Evolutionary conservation across 2,113 vertebrate genomes (phyloP), one percentile per base, ranked within the genome.

Genomic region (Sakesphorus luctuosus): DNA sequence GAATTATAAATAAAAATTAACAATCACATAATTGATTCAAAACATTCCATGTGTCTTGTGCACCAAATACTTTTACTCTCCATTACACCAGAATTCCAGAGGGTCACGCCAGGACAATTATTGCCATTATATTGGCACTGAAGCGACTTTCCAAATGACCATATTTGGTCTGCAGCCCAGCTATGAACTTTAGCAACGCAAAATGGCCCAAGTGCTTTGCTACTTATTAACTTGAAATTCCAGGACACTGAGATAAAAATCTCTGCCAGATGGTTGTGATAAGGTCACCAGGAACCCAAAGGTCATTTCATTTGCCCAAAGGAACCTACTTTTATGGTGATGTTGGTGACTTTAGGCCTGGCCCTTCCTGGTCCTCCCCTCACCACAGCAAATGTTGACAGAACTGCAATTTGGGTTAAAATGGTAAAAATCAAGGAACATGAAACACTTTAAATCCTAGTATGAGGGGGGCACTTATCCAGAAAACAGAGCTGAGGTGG

Each of bases 301-400:
- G 74, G n/a, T 50, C 18, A 20, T 44, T 89, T 58, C 4, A 6
- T 49, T 50, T 81, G 36, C 50, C 46, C 18, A 23, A 17, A 47
- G n/a, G 19, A 67, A 38, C 89, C 96, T 91, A 97, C 98, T 97
- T 98, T 95, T 53, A 96, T 33, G 40, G 98, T 97, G 55, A 98
- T 26, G 3, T 96, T 95, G 96, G 95, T 71, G 73, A 88, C 92
- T 14, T 97, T 10, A 13, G 71, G 56, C 47, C 97, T 97, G 29
- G 56, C 77, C 44, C 71, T 82, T 96, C 98, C 98, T 63, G 78
- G 96, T 97, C 66, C 95, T 96, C 36, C 97, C 91, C 3, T 98
- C 84, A 17, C 98, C 96, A 10, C 96, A 97, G 68, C 74, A 84
- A 84, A 97, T 96, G 77, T 81, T 97, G 65, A 59, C 43, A 87